Evolutionary conservation across 1,140 invertebrate genomes (phyloP), one percentile per base, ranked within the genome.

Genomic region (Drosophila sturtevanti): DNA sequence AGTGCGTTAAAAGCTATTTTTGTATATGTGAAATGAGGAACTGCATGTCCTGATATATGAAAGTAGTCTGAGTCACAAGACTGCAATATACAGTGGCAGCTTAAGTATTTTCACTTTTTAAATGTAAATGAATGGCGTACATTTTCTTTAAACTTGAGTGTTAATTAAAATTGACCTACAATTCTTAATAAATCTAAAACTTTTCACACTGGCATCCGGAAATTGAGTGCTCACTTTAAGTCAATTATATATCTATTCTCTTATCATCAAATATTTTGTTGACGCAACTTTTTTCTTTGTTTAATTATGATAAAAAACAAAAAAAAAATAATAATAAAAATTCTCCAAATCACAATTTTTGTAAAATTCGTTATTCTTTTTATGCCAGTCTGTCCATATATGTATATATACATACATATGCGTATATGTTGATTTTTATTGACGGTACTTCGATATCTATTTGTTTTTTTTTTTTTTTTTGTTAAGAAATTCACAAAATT

Each of bases 271-370:
- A 22, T 16, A 37, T 35, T 16, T 66, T 55, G 64, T 68, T 86
- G 82, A 87, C 84, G 84, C 84, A 79, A 73, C 41, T 38, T 61
- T 79, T 79, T 35, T 54, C 48, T 56, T 77, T 87, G 76, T 82
- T 89, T 87, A 82, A 79, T 86, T 86, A 87, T 87, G 82, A 86
- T 86, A 87, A 86, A 87, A 72, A 81, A 84, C 70, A 85, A 80
- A 85, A 80, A 38, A 34, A 52, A 21, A 41, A 4, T 5, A 34
- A 59, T 44, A 48, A 31, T 14, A 55, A 16, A 10, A 72, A 61
- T 37, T 44, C 56, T 61, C 31, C 56, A 63, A 81, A 77, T 80
- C 72, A 73, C 16, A 65, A 68, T 70, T 80, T 77, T 41, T 86
- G 66, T 85, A 80, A 73, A 84, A 67, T 65, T 70, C 44, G 38